A percentile compares a stretch with the other conserved stretches of the same genome.
Evolutionary conservation across 2,888 invertebrate genomes (phyloP).

Genomic region (Aleiodes testaceus): DNA sequence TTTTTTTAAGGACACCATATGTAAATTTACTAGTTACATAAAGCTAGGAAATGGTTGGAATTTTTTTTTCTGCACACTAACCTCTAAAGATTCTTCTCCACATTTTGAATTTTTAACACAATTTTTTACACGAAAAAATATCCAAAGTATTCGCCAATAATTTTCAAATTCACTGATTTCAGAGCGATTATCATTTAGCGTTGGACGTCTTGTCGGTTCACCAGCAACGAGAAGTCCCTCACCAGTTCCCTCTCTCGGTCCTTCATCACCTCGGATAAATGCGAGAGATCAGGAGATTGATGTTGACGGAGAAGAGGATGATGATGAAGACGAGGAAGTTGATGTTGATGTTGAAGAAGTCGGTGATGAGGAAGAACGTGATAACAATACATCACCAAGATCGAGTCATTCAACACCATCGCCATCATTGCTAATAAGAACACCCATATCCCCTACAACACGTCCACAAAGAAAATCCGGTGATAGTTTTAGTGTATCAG

Average conservation of each 20-base stretch:
- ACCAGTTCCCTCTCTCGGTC: slow-evolving; percentile 67
- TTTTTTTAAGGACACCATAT: not conserved
- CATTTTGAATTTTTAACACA: not conserved
- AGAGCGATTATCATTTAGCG: slow-evolving; percentile 90
- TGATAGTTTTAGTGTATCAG: slow-evolving; percentile 89
- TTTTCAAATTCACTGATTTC: slow-evolving; percentile 61
- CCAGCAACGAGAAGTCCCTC: slow-evolving; percentile 67
- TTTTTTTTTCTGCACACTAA: too few species aligned
- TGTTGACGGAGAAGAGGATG: slow-evolving; percentile 67
- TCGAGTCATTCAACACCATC: slow-evolving; percentile 64
- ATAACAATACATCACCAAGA: slow-evolving; percentile 59
- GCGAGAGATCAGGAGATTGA: slow-evolving; percentile 64
- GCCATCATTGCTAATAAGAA: slow-evolving; percentile 60
- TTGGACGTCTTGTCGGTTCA: slow-evolving; percentile 82
- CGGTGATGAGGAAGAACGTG: slow-evolving; percentile 68
- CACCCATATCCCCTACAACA: slow-evolving; percentile 60
- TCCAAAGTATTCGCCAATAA: not conserved
- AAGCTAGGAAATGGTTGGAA: too few species aligned
- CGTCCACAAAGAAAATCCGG: slow-evolving; percentile 76
- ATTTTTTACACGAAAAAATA: not conserved
- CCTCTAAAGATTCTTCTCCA: too few species aligned
- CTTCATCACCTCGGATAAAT: slow-evolving; percentile 65
- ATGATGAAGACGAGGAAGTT: slow-evolving; percentile 66
- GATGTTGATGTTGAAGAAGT: slow-evolving; percentile 71
- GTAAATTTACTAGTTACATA: not conserved